phyloP scores from a whole-genome alignment of 2,888 invertebrate species.

The Chrysomela aeneicollis region DNA sequence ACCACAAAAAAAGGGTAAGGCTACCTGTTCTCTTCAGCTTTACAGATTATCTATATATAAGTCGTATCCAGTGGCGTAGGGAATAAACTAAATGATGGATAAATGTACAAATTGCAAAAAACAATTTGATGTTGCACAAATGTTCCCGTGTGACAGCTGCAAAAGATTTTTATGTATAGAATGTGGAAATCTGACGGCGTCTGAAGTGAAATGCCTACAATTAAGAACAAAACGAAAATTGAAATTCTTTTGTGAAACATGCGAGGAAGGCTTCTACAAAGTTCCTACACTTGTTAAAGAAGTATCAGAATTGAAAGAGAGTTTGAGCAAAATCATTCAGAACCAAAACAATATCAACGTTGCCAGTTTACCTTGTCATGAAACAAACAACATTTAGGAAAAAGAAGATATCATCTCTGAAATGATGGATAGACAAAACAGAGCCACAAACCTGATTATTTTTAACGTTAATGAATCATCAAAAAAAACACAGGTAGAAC shows the following conservation, averaged over 20 bases:
- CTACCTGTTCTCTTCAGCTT: too few relatives aligned
- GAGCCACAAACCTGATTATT: neutral
- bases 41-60: too few relatives aligned
- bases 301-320: slow-evolving; percentile 16
- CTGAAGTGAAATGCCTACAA: slow-evolving; percentile 27
- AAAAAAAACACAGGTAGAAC: neutral
- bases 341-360: neutral
- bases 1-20: too few relatives aligned
- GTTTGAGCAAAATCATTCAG: neutral
- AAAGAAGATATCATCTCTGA: slow-evolving; percentile 1
- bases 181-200: slow-evolving; percentile 28
- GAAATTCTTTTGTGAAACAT: slow-evolving; percentile 23
- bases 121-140: neutral
- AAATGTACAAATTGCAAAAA: neutral
- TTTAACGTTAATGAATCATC: neutral
- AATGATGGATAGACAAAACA: neutral
- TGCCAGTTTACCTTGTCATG: neutral
- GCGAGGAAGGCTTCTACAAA: slow-evolving; percentile 16
- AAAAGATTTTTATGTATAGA: slow-evolving; percentile 20
- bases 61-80: too few relatives aligned
- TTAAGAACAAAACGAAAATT: slow-evolving; percentile 16
- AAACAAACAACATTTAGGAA: neutral
- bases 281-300: slow-evolving; percentile 9
- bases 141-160: slow-evolving; percentile 25
- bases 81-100: neutral